Base-by-base conservation (phyloP, 2,113 vertebrate species). In the Rissa tridactyla region DNA sequence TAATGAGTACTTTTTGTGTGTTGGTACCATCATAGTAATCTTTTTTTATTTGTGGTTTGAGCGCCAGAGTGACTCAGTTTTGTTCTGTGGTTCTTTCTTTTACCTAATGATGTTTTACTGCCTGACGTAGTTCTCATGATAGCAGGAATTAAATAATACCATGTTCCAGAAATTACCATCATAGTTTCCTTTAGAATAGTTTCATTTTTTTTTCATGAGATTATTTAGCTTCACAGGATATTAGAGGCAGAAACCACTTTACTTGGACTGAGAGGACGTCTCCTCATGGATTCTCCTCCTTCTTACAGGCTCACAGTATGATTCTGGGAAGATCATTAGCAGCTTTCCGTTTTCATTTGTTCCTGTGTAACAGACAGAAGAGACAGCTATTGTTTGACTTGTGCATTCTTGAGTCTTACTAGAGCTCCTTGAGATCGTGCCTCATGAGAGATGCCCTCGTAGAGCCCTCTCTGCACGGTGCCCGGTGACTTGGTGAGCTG, bases 41-140 rank as follows among this genome's bases (percentile, higher is more conserved):
- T 72, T 64, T 69, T 82, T 72, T 29, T 34, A 20, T 76, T 79
- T 71, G 73, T 90, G 78, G 78, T 78, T 82, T 60, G 61, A 75
- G 83, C 79, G 38, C 83, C 86, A 79, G 64, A 89, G 46, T 84
- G 88, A 88, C 88, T 94, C 64, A 77, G 73, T 73, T 93, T 90
- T 65, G 19, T 32, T 70, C 17, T 44, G 60, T 76, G 72, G 32
- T 61, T 87, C 54, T 54, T 91, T 72, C 22, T 72, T 89, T 77
- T 89, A 84, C 46, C 49, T 94, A 78, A 52, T 81, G 38, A 70
- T 86, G 27, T 91, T 91, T 77, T 84, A 60, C 54, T 92, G 92
- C 72, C 54, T 69, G 87, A 73, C 0, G 6, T 82, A 77, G 69
- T 87, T 94, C 85, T 91, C 34, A 55, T 81, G 69, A 57, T 71